Evolutionary conservation across 2,888 invertebrate species (phyloP), one percentile per base, ranked within the genome.

Genomic region (Drosophila birchii): DNA sequence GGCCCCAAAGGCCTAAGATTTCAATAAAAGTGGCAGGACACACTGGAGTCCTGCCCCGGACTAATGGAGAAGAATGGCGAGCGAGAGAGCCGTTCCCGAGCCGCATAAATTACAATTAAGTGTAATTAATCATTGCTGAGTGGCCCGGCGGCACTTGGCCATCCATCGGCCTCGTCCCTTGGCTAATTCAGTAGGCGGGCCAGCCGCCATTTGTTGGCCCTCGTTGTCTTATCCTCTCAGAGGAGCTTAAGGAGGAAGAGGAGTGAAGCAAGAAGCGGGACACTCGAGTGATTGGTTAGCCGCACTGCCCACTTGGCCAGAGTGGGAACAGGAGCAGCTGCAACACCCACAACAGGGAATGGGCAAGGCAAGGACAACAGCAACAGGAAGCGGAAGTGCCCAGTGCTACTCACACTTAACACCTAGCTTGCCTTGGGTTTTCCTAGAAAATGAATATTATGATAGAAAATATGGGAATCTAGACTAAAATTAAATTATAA

Each of bases 61-160:
- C 55, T 67, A 66, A 67, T 68, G 53, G 61, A 60, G 59, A 51
- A 56, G 43, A 68, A 68, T 68, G 66, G 55, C 36, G 16, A 20
- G 34, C 51, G 16, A 20, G 23, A 36, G 51, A 51, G 61, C 57
- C 57, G 79, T 49, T 67, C 39, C 62, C 26, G 68, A 47, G 71
- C 43, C 79, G 72, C 75, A 80, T 83, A 86, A 86, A 86, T 87
- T 84, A 81, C 84, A 87, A 87, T 87, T 87, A 87, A 81, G 76
- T 76, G 86, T 84, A 87, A 87, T 87, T 87, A 87, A 87, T 87
- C 86, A 87, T 87, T 62, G 66, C 71, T 67, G 45, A 61, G 67
- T 70, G 68, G 61, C 70, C 57, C 39, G 47, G 20, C 58, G 58
- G 53, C 63, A 71, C 62, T 61, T 61, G 66, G 34, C 64, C 79